These are phyloP conservation scores for Ovis canadensis DNA, from an alignment of 2,113 vertebrate genomes.

Conservation along the genomic window DNA sequence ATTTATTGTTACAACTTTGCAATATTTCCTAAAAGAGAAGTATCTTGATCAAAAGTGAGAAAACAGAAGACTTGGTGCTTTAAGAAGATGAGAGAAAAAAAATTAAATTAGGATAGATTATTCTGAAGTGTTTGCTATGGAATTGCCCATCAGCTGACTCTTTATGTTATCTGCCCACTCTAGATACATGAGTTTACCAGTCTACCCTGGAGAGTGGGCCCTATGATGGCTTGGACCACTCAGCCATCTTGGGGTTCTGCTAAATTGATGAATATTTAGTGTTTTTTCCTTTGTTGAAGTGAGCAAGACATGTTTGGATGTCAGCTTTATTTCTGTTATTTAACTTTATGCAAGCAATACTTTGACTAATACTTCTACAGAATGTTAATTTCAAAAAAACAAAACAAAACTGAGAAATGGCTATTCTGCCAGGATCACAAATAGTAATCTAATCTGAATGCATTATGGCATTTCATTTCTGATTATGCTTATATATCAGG, in stretches of 20 bases:
- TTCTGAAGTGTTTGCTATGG: not conserved
- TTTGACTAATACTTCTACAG: constrained; percentile 22
- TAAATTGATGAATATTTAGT: not conserved
- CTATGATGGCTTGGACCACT: not conserved
- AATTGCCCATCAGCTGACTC: not conserved
- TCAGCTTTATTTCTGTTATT: constrained; percentile 9
- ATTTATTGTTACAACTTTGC: not conserved
- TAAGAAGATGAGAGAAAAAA: not conserved
- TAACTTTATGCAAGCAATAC: not conserved
- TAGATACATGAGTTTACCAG: not conserved
- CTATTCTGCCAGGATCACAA: not conserved
- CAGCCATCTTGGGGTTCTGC: not conserved
- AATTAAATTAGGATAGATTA: not conserved
- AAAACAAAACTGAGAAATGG: not conserved
- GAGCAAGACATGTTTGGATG: not conserved
- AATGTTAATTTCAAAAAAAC: not conserved
- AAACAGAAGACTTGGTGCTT: not conserved
- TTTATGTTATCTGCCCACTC: not conserved
- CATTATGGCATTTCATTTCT: constrained; percentile 34
- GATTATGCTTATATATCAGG: not conserved
- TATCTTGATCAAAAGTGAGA: not conserved
- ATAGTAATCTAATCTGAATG: not conserved
- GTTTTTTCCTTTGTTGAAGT: not conserved
- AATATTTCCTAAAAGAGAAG: not conserved
- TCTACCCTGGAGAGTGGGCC: not conserved